These are phyloP conservation scores for Streptopelia turtur DNA, from an alignment of 2,797 vertebrate species.

Conservation along the genomic window DNA sequence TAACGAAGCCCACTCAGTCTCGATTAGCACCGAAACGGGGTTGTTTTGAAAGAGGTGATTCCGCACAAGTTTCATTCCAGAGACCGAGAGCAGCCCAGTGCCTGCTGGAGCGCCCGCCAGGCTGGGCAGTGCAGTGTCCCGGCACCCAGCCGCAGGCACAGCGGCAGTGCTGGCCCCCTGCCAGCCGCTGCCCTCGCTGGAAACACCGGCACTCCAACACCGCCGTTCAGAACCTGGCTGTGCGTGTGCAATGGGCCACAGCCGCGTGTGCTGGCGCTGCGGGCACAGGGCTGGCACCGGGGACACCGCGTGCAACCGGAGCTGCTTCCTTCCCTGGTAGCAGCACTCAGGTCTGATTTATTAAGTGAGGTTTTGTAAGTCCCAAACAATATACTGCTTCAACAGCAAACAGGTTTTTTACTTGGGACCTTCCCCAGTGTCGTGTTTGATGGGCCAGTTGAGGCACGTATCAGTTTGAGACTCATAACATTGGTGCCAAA, in stretches of 20 bases:
- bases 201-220: too few relatives aligned
- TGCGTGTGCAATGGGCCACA: too few relatives aligned
- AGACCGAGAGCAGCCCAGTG: neutral
- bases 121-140: too few relatives aligned
- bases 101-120: too few relatives aligned
- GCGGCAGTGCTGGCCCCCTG: too few relatives aligned
- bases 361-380: neutral
- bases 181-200: too few relatives aligned
- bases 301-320: too few relatives aligned
- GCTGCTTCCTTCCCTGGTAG: too few relatives aligned
- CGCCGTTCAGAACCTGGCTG: too few relatives aligned
- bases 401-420: accelerated
- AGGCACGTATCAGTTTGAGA: accelerated
- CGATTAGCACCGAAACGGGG: neutral
- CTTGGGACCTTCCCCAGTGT: accelerated
- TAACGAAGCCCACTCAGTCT: accelerated
- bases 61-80: neutral
- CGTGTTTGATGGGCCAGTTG: accelerated
- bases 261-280: too few relatives aligned
- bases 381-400: neutral
- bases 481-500: accelerated
- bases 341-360: accelerated
- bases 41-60: neutral
- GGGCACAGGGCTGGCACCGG: too few relatives aligned
- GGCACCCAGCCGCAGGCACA: too few relatives aligned